Conservation (phyloP, 1,140 invertebrate genomes). For the Halesus radiatus region DNA sequence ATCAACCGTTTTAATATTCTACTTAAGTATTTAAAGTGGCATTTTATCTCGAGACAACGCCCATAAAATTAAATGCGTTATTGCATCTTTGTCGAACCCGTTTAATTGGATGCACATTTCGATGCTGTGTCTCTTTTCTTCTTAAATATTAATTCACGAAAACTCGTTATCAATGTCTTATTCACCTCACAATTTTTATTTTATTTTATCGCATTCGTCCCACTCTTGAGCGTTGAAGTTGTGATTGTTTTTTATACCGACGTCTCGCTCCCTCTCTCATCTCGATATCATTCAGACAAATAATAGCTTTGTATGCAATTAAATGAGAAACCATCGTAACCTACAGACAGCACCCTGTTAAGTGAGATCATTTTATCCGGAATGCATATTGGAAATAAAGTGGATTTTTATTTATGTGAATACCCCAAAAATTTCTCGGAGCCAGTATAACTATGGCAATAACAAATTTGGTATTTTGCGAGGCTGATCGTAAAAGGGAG, state of each 20-base stretch:
- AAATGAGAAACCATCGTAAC: not conserved
- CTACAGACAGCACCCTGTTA: too few species aligned
- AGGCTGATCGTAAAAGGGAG: too few species aligned
- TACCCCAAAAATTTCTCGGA: too few species aligned
- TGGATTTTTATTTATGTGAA: too few species aligned
- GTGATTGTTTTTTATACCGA: not conserved
- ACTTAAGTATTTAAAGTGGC: too few species aligned
- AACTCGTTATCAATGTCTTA: constrained; percentile 24
- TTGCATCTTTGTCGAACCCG: not conserved
- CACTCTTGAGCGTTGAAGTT: not conserved
- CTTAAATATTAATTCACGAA: not conserved
- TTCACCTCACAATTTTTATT: constrained; percentile 16
- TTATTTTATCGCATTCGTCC: constrained; percentile 9
- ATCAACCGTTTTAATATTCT: too few species aligned
- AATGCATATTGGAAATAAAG: too few species aligned
- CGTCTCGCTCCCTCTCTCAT: constrained; percentile 29
- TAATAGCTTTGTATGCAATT: not conserved
- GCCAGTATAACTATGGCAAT: too few species aligned
- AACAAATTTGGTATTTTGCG: too few species aligned
- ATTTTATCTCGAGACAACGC: too few species aligned
- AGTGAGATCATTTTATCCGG: too few species aligned
- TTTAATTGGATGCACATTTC: not conserved
- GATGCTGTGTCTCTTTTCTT: not conserved
- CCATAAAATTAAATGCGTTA: too few species aligned
- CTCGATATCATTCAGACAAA: constrained; percentile 38